phyloP scores from a whole-genome alignment of 30 jellyfish, hydroid and myxozoan species.

The Cassiopea xamachana region DNA sequence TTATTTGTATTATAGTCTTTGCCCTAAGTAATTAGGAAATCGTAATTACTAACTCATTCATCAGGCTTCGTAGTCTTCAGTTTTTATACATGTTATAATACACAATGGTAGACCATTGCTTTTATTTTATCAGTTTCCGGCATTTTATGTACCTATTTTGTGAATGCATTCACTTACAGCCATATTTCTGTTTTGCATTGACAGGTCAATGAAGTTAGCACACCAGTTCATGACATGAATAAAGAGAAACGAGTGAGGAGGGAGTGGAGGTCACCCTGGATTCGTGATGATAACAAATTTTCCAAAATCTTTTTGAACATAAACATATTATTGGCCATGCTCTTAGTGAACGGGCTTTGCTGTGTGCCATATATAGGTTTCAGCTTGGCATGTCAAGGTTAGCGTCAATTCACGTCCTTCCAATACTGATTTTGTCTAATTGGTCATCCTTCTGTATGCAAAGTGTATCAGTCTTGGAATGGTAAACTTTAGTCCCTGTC shows the following conservation, averaged over 20 bases:
- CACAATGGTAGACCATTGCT: neutral
- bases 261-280: slow-evolving; percentile 79
- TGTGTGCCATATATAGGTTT: slow-evolving; percentile 62
- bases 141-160: neutral
- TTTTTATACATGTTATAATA: too few relatives aligned
- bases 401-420: slow-evolving; percentile 48
- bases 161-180: slow-evolving; percentile 13
- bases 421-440: neutral
- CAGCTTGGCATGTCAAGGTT: slow-evolving; percentile 45
- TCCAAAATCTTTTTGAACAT: slow-evolving; percentile 58
- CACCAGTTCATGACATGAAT: slow-evolving; percentile 90
- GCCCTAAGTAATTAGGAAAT: too few relatives aligned
- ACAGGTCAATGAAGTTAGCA: slow-evolving; percentile 65
- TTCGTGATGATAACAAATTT: slow-evolving; percentile 13
- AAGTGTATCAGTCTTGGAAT: neutral
- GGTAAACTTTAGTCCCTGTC: too few relatives aligned
- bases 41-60: too few relatives aligned
- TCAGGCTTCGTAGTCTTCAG: too few relatives aligned
- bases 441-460: neutral
- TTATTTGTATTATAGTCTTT: too few relatives aligned
- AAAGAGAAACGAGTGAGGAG: slow-evolving; percentile 81
- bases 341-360: slow-evolving; percentile 65
- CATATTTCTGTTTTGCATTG: slow-evolving; percentile 47
- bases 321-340: slow-evolving; percentile 62
- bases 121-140: neutral